Base-by-base conservation (phyloP, 2,113 vertebrate genomes). In the Erpornis zantholeuca region DNA sequence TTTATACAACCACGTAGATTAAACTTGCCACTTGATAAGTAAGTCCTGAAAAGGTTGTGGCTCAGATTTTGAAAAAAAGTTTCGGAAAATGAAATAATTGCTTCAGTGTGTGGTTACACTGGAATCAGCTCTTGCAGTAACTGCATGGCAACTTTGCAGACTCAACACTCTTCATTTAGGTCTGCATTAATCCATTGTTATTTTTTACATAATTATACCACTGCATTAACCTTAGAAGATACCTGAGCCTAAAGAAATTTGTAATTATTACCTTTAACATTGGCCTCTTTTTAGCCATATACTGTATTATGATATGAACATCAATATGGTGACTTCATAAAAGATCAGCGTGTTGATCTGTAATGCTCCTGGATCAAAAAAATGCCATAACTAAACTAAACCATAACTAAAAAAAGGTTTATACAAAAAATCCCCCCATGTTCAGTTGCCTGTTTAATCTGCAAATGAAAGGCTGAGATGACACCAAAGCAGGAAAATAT, bases 401-500 rank as follows among this genome's bases (percentile, higher is more conserved):
- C 6, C 3, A 5, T 19, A 53, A 42, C 40, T 42, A 20, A 29
- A 57, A 33, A 33, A 42, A 72, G 5, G 12, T 27, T 88, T 82
- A 52, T 52, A 45, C 14, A 65, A 68, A 57, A 61, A 70, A 82
- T 1, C 1, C 1, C 0, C 3, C 27, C n/a, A 94, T 64, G 57
- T 61, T 93, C 72, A 57, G 6, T 87, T 93, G 11, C 25, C 35
- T 93, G 75, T 94, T 94, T 71, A 68, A 86, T 94, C 40, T 91
- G 31, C 53, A 96, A 66, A 84, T 86, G 77, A 90, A 97, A 94
- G 91, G 47, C 31, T 44, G 38, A 95, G 33, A 88, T 82, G 63
- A 93, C 69, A 85, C 28, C 1, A 6, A 77, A 82, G 40, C 94
- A 96, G 71, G 33, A 92, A 94, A 95, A 86, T 36, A 69, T 19